Evolutionary conservation across 1,140 invertebrate genomes (phyloP).

Genomic region (Pectinophora gossypiella): DNA sequence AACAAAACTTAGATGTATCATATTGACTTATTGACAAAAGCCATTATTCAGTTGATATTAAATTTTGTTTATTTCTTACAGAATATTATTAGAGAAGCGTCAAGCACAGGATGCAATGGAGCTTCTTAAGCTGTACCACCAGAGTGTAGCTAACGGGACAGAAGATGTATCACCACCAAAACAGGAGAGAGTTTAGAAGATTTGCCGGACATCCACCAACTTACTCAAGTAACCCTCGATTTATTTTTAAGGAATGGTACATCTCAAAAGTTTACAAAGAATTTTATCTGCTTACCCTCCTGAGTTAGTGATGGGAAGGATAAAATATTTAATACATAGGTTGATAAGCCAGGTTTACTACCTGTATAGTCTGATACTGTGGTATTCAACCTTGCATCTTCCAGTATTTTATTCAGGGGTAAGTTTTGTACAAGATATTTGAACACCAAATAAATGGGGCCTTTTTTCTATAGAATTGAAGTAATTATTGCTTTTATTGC

Average conservation of each 20-base stretch:
- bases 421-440: slow-evolving; percentile 9
- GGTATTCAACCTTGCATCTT: neutral
- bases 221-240: slow-evolving; percentile 51
- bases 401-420: neutral
- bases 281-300: slow-evolving; percentile 5
- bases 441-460: slow-evolving; percentile 55
- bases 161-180: slow-evolving; percentile 66
- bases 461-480: slow-evolving; percentile 27
- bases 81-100: slow-evolving; percentile 84
- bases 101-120: slow-evolving; percentile 90
- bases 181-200: slow-evolving; percentile 60
- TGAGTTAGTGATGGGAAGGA: neutral
- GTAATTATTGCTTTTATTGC: neutral
- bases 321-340: neutral
- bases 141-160: slow-evolving; percentile 70
- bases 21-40: no score
- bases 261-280: slow-evolving; percentile 73
- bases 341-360: neutral
- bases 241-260: slow-evolving; percentile 62
- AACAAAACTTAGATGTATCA: no score
- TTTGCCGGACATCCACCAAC: slow-evolving; percentile 20
- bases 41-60: no score
- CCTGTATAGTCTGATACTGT: neutral
- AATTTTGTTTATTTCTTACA: slow-evolving; percentile 37
- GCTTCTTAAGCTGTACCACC: slow-evolving; percentile 78